Percentiles rank a stretch among this genome's conserved stretches.
Conservation (phyloP, 2,888 invertebrate species). For the Tiliacea aurago region DNA sequence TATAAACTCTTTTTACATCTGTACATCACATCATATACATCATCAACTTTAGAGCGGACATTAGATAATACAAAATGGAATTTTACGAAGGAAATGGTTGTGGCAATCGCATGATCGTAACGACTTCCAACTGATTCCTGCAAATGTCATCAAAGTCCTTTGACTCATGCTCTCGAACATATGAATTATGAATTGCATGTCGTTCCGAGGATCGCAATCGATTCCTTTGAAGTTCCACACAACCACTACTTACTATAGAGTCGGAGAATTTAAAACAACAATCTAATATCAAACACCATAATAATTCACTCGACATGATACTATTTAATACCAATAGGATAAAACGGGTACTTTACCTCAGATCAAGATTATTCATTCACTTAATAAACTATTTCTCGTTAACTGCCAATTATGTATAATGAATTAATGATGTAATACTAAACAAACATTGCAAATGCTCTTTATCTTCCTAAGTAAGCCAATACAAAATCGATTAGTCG, state of each 20-base stretch:
- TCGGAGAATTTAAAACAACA: conserved; percentile 15
- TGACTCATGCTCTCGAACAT: conserved; percentile 26
- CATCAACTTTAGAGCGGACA: conserved; percentile 37
- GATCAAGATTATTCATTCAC: conserved; percentile 45
- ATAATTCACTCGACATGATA: conserved; percentile 30
- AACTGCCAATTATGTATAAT: conserved; percentile 55
- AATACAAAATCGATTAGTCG: conserved; percentile 61
- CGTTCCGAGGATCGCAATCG: conserved; percentile 27
- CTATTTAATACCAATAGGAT: conserved; percentile 6
- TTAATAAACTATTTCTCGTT: conserved; percentile 44
- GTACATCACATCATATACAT: neutral
- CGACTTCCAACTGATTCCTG: conserved; percentile 22
- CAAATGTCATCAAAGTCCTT: conserved; percentile 53
- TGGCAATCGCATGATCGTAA: conserved; percentile 28
- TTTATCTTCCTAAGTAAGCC: conserved; percentile 44
- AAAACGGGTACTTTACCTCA: conserved; percentile 46
- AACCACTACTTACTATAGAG: neutral
- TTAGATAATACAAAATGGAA: conserved; percentile 39
- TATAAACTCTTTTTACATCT: conserved; percentile 19
- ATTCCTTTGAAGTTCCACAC: conserved; percentile 30
- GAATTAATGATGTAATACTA: conserved; percentile 69
- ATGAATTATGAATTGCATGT: conserved; percentile 44
- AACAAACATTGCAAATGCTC: conserved; percentile 67
- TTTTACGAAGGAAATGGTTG: conserved; percentile 36
- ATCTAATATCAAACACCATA: conserved; percentile 34